Evolutionary conservation across 1,140 invertebrate genomes (phyloP).

Genomic region (Bombus sibiricus): DNA sequence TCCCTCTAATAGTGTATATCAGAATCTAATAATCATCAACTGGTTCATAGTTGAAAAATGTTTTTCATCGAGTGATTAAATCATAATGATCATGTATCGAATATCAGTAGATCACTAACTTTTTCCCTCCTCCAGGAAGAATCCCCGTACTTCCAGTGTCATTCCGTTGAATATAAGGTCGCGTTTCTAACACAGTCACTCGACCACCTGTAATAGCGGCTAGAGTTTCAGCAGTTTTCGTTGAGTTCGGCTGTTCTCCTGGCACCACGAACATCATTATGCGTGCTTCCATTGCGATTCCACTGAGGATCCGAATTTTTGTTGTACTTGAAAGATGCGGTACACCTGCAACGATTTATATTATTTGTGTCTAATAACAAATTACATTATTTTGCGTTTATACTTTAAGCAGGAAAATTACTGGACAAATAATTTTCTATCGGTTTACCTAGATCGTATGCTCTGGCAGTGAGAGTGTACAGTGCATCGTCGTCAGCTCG

Average conservation of each 20-base stretch:
- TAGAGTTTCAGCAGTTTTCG: slow-evolving; percentile 88
- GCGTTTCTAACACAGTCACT: slow-evolving; percentile 88
- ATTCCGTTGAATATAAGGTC: slow-evolving; percentile 85
- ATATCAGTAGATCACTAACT: slow-evolving; percentile 34
- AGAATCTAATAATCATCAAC: background rate
- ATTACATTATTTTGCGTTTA: background rate
- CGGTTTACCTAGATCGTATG: slow-evolving; percentile 88
- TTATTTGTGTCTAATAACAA: background rate
- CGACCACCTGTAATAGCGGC: slow-evolving; percentile 89
- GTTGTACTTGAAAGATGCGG: slow-evolving; percentile 88
- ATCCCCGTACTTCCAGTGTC: slow-evolving; percentile 44
- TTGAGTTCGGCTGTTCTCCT: slow-evolving; percentile 87
- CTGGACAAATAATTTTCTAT: too few species aligned
- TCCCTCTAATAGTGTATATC: too few species aligned
- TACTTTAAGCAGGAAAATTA: background rate
- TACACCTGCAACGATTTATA: slow-evolving; percentile 79
- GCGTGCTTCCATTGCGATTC: slow-evolving; percentile 84
- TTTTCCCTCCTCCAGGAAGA: slow-evolving; percentile 63
- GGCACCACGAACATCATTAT: slow-evolving; percentile 91
- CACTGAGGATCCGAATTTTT: slow-evolving; percentile 87
- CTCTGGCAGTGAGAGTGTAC: slow-evolving; percentile 87
- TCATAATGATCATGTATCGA: background rate
- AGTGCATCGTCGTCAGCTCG: slow-evolving; percentile 83
- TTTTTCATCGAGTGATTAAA: background rate
- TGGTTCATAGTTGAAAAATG: background rate